These are phyloP conservation scores for Andrena trimmerana DNA, from an alignment of 2,888 invertebrate species.

Conservation along the genomic window DNA sequence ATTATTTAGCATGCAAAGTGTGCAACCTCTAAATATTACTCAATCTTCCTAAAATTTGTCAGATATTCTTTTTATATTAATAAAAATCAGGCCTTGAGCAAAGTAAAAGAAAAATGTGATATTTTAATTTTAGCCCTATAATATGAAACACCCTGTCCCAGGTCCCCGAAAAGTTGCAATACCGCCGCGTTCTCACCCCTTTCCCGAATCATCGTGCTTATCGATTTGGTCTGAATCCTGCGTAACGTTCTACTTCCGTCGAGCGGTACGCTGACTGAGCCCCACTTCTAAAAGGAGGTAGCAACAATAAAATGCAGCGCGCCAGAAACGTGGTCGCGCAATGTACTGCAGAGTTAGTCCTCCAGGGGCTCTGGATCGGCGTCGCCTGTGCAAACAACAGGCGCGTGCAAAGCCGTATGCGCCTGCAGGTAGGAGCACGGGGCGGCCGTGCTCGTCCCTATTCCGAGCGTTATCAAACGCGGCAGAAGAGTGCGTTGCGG, in stretches of 20 bases:
- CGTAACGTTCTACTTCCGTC: conserved; percentile 2
- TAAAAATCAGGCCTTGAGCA: no score
- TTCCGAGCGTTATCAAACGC: background rate
- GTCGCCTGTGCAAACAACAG: conserved; percentile 42
- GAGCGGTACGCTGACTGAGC: conserved; percentile 17
- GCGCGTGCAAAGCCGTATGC: background rate
- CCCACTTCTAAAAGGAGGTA: conserved; percentile 58
- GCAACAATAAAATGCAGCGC: conserved; percentile 68
- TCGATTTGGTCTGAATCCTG: conserved; percentile 27
- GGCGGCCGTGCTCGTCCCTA: background rate
- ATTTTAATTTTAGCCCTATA: no score
- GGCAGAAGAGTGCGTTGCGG: conserved; percentile 54
- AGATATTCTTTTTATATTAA: no score
- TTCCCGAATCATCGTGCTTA: background rate
- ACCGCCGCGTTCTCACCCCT: background rate
- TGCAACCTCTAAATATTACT: no score
- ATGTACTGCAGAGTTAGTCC: conserved; percentile 54
- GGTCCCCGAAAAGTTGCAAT: background rate
- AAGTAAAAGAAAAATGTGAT: no score
- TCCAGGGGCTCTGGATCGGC: conserved; percentile 30
- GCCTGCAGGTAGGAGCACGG: background rate
- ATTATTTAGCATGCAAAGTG: no score
- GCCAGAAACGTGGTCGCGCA: conserved; percentile 69
- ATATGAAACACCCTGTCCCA: background rate
- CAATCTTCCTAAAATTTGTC: no score